Evolutionary conservation across 2,797 vertebrate species (phyloP).

Genomic region (Antennarius maculatus): DNA sequence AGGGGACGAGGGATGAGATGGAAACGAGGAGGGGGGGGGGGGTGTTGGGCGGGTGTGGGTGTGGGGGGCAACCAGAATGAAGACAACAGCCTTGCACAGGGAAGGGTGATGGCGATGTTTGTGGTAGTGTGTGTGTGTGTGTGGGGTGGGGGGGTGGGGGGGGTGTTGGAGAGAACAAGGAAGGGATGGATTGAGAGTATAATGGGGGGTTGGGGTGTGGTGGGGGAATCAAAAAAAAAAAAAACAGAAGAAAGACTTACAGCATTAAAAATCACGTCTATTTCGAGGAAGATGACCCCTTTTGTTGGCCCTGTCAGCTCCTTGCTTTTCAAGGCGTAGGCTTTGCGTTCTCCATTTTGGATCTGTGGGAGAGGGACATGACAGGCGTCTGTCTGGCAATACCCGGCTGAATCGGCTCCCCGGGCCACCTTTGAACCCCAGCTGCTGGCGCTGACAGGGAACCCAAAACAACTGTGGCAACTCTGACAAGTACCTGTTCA

Average conservation of each 20-base stretch:
- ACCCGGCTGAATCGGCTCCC: constrained; percentile 97
- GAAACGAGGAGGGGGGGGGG: constrained; percentile 48
- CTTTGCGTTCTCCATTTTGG: constrained; percentile 99
- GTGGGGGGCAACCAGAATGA: constrained; percentile 69
- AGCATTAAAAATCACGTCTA: constrained; percentile 99
- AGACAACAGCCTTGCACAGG: constrained; percentile 60
- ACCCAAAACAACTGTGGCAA: constrained; percentile 99
- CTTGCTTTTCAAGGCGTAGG: constrained; percentile 99
- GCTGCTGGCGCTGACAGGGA: constrained; percentile 99
- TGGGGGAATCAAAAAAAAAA: constrained; percentile 69
- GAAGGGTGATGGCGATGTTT: not conserved
- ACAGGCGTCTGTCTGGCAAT: constrained; percentile 99
- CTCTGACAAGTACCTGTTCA: constrained; percentile 99
- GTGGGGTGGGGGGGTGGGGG: constrained; percentile 41
- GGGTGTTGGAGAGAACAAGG: constrained; percentile 55
- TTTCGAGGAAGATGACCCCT: constrained; percentile 99
- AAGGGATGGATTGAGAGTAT: constrained; percentile 58
- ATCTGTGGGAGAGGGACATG: constrained; percentile 99
- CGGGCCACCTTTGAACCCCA: constrained; percentile 95
- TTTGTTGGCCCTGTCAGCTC: constrained; percentile 99
- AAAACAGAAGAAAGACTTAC: constrained; percentile 94
- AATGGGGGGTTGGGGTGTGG: constrained; percentile 31
- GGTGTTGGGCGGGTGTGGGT: not conserved
- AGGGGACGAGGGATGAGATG: constrained; percentile 69
- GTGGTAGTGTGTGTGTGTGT: constrained; percentile 21